Evolutionary conservation across 2,888 invertebrate genomes (phyloP).

Genomic region (Tetramorium bicarinatum): DNA sequence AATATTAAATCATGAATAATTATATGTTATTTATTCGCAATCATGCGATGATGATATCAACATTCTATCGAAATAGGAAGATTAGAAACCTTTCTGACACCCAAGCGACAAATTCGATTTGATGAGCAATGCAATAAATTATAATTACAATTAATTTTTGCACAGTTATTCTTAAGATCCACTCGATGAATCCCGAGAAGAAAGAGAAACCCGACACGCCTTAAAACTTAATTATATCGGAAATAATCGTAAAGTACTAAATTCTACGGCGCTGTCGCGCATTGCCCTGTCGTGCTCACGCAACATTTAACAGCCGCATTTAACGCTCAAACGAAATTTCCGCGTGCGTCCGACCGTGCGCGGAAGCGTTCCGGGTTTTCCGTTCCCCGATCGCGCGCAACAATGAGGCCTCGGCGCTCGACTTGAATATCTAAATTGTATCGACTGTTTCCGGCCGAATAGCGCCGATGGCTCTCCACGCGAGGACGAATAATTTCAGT

Average conservation of each 20-base stretch:
- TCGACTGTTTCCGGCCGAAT: conserved; percentile 58
- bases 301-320: conserved; percentile 58
- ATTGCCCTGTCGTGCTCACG: conserved; percentile 29
- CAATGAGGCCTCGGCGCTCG: conserved; percentile 50
- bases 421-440: conserved; percentile 61
- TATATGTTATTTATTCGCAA: background rate
- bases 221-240: conserved; percentile 12
- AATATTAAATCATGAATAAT: background rate
- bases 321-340: conserved; percentile 57
- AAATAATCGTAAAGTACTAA: conserved; percentile 38
- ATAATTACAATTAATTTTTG: conserved; percentile 1
- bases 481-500: conserved; percentile 63
- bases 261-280: conserved; percentile 19
- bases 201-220: background rate
- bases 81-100: background rate
- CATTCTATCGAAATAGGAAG: background rate
- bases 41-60: background rate
- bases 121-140: background rate
- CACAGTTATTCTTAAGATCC: background rate
- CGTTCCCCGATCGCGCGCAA: conserved; percentile 56
- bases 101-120: background rate
- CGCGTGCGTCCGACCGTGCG: conserved; percentile 55
- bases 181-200: background rate
- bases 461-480: conserved; percentile 53
- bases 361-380: conserved; percentile 57